Conservation (phyloP, 2,888 invertebrate species). For the Lithophane semibrunnea region DNA sequence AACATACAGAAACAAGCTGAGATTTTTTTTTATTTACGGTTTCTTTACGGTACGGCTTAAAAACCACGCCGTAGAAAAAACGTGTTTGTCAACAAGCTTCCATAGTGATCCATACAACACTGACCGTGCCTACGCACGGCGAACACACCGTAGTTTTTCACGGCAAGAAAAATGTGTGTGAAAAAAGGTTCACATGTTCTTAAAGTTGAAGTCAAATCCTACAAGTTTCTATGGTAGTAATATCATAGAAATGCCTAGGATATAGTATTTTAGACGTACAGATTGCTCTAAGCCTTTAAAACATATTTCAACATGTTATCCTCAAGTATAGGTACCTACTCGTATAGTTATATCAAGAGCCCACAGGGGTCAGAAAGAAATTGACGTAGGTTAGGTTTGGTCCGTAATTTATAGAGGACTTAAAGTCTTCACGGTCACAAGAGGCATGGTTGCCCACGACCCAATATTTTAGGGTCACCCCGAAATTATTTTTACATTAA, state of each 20-base stretch:
- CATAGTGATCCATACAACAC: too few species aligned
- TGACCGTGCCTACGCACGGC: too few species aligned
- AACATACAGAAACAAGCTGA: not conserved
- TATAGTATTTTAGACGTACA: not conserved
- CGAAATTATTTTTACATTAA: conserved; percentile 52
- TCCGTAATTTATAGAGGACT: conserved; percentile 76
- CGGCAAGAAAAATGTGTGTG: too few species aligned
- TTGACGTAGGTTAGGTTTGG: conserved; percentile 60
- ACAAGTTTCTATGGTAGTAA: too few species aligned
- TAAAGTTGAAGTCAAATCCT: too few species aligned
- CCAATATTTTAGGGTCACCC: conserved; percentile 20
- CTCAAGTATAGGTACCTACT: not conserved
- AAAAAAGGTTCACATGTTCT: too few species aligned
- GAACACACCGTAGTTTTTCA: too few species aligned
- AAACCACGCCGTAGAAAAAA: too few species aligned
- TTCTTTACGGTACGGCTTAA: too few species aligned
- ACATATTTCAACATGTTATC: not conserved
- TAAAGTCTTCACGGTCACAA: conserved; percentile 63
- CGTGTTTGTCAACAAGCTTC: too few species aligned
- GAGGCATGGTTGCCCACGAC: conserved; percentile 26
- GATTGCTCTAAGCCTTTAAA: not conserved
- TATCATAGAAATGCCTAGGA: not conserved
- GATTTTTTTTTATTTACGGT: not conserved
- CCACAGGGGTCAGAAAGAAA: conserved; percentile 49
- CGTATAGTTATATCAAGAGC: conserved; percentile 3